Evolutionary conservation across 2,113 vertebrate genomes (phyloP).

Genomic region (Aplodontia rufa): DNA sequence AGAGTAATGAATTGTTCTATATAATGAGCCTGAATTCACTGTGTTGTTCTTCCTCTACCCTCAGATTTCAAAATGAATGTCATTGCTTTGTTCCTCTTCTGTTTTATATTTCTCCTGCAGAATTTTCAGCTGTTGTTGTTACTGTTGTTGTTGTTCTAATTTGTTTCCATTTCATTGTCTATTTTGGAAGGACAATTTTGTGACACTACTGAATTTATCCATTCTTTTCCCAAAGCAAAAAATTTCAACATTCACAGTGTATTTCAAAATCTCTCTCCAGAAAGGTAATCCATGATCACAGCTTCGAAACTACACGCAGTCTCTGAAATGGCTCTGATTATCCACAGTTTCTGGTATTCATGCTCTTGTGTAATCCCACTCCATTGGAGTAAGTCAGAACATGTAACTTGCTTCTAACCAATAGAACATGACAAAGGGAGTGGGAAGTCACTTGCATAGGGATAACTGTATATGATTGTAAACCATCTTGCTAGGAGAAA

Average conservation of each 20-base stretch:
- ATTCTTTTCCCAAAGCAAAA: not conserved
- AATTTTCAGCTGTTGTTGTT: not conserved
- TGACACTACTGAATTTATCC: not conserved
- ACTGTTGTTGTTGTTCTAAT: not conserved
- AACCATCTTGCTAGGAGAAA: not conserved
- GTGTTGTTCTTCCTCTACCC: not conserved
- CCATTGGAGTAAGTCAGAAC: not conserved
- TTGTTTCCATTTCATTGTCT: not conserved
- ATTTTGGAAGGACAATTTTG: not conserved
- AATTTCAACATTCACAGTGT: not conserved
- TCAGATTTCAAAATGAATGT: not conserved
- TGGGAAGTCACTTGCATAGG: not conserved
- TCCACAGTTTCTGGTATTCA: too few relatives aligned
- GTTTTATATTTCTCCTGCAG: not conserved
- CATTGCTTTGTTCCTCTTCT: not conserved
- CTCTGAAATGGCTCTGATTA: not conserved
- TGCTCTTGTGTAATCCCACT: not conserved
- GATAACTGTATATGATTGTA: not conserved
- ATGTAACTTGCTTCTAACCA: not conserved
- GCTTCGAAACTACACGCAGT: not conserved
- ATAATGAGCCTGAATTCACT: not conserved
- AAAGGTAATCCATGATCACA: not conserved
- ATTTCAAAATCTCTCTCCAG: not conserved
- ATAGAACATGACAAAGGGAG: not conserved
- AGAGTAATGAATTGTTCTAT: not conserved